Conservation (phyloP, 2,113 vertebrate genomes). For the Cervus canadensis region DNA sequence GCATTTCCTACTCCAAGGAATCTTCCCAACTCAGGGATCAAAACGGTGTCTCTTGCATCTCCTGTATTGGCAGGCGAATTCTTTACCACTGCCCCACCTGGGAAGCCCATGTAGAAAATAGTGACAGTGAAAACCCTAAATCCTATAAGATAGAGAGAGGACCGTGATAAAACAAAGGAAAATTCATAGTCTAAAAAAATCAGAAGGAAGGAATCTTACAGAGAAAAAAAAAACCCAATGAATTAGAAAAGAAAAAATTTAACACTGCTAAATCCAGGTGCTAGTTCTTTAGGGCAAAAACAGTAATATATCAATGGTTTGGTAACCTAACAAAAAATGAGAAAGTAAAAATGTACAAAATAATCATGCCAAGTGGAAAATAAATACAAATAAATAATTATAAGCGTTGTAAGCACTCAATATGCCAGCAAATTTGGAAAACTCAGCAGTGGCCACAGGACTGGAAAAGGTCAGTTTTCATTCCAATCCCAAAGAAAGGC, state of each 20-base stretch:
- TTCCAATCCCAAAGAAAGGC: not conserved
- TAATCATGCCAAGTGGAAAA: not conserved
- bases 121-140: not conserved
- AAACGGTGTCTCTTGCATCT: rapidly evolving
- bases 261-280: not conserved
- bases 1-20: not conserved
- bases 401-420: not conserved
- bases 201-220: not conserved
- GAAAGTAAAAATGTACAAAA: constrained; percentile 5
- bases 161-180: not conserved
- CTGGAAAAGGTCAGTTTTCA: not conserved
- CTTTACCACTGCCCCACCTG: not conserved
- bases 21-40: not conserved
- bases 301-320: not conserved
- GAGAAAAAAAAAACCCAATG: not conserved
- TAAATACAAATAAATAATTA: not conserved
- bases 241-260: not conserved
- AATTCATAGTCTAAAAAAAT: not conserved
- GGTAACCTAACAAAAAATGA: not conserved
- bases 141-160: not conserved
- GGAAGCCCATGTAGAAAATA: not conserved
- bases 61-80: not conserved
- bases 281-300: not conserved
- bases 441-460: not conserved
- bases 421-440: not conserved